Evolutionary conservation across 1,140 invertebrate genomes (phyloP).

Genomic region (Drosophila truncata): DNA sequence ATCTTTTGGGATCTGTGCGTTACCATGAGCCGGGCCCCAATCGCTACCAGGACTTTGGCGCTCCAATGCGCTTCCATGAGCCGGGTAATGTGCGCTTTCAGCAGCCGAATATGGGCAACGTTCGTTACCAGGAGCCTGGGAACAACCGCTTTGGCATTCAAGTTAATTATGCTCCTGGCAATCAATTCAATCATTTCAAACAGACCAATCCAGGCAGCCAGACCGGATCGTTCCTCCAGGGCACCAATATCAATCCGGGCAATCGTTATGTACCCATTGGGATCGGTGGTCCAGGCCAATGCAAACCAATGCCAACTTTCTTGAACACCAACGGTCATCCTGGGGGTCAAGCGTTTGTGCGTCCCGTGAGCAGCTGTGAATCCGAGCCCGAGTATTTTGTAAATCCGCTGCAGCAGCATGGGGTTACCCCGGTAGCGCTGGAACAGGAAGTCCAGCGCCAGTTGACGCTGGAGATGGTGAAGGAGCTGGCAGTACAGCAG

Average conservation of each 20-base stretch:
- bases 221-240: neutral
- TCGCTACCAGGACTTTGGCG: constrained; percentile 1
- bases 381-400: neutral
- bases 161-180: neutral
- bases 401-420: neutral
- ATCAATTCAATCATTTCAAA: neutral
- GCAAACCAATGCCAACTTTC: neutral
- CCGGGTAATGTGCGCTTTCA: neutral
- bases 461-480: neutral
- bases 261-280: constrained; percentile 15
- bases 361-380: neutral
- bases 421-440: neutral
- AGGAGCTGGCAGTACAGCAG: constrained; percentile 1
- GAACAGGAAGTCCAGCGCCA: neutral
- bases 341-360: neutral
- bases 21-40: neutral
- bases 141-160: neutral
- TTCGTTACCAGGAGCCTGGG: neutral
- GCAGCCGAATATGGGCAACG: neutral
- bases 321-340: neutral
- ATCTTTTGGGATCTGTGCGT: neutral
- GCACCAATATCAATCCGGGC: neutral
- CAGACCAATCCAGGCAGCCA: neutral
- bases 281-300: neutral
- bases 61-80: neutral